Base-by-base conservation (phyloP, 2,113 vertebrate species). In the Spilogale gracilis region DNA sequence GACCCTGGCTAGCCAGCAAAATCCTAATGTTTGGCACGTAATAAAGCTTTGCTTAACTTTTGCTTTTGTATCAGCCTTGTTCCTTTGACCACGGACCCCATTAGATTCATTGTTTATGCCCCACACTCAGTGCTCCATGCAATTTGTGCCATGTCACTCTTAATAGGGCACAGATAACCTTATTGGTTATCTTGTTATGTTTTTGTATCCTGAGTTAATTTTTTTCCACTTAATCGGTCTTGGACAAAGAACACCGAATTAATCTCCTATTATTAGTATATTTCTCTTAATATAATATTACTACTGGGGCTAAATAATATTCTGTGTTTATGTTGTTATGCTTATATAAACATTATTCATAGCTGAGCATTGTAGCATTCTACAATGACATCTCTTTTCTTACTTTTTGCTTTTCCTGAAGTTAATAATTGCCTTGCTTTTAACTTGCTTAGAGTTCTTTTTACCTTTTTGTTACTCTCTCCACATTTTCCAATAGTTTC, bases 361-460 rank as follows among this genome's bases (percentile, higher is more conserved):
- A 67, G 43, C 43, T 67, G 83, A 43, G 56, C 54, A 63, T 25
- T 93, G 6, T 52, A 63, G 45, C 9, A 9, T 63, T 50, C n/a
- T 17, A 52, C 16, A 73, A 8, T 96, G 14, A 74, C 21, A 4
- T 54, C 82, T 82, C n/a, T 94, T 78, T 89, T 71, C 65, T 96
- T 88, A 60, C 43, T 81, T 63, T 79, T 94, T 67, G 1, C 27
- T 94, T 95, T 78, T 27, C 50, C 8, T 65, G 9, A 92, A 78
- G 56, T 89, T 90, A 93, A 80, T 94, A 79, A 76, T 88, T 90
- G 67, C 80, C 61, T 97, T 83, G 67, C 25, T 94, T 89, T 95
- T 92, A 58, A 63, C 76, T 91, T 92, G 12, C n/a, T 94, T 86
- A 89, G 71, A 56, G 5, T 58, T 92, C 45, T 91, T 97, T 83